Evolutionary conservation across 2,888 invertebrate genomes (phyloP).

Genomic region (Seira musarum): DNA sequence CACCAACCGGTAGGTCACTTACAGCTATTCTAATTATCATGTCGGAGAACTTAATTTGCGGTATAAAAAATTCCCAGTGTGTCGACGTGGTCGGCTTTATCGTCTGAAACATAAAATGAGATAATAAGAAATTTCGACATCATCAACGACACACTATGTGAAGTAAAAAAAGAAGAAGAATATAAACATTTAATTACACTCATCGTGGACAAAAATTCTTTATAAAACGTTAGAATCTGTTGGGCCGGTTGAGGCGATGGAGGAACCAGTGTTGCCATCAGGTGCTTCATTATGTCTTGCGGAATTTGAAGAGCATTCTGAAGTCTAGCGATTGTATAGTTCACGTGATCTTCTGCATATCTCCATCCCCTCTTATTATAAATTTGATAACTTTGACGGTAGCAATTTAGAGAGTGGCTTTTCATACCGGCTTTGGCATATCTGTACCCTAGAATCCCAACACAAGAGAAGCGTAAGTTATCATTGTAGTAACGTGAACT

Average conservation of each 20-base stretch:
- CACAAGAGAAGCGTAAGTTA: no score
- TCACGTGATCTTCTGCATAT: conserved; percentile 95
- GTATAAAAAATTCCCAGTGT: conserved; percentile 59
- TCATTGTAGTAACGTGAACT: neutral
- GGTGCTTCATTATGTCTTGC: conserved; percentile 55
- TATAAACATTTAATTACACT: conserved; percentile 45
- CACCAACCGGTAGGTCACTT: conserved; percentile 56
- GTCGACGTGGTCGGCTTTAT: neutral
- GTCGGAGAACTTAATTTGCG: conserved; percentile 51
- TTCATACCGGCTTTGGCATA: conserved; percentile 94
- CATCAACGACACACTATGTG: no score
- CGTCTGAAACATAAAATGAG: neutral
- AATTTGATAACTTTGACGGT: conserved; percentile 90
- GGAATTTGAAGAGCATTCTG: conserved; percentile 77
- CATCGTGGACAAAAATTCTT: conserved; percentile 60
- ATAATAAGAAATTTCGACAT: no score
- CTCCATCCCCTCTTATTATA: conserved; percentile 88
- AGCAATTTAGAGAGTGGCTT: conserved; percentile 92
- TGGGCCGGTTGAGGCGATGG: conserved; percentile 73
- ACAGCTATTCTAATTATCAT: conserved; percentile 62
- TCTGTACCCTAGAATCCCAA: conserved; percentile 89
- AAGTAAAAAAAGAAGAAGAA: no score
- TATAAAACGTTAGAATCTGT: conserved; percentile 62
- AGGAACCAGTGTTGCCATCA: conserved; percentile 77
- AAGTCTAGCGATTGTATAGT: conserved; percentile 93